Base-by-base conservation (phyloP, 2,888 invertebrate species). In the Helleia helle region DNA sequence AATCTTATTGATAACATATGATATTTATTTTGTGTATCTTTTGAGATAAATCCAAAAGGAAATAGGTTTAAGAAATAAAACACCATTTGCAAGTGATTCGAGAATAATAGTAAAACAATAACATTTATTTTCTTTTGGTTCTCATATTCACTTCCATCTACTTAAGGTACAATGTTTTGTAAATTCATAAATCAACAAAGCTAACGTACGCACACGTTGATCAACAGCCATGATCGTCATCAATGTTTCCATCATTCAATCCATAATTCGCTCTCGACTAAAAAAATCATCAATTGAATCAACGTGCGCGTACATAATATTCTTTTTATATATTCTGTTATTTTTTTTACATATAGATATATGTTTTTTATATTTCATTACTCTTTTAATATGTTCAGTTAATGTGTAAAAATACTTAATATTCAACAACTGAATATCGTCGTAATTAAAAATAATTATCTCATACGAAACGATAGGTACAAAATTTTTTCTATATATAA, bases 51-150 rank as follows among this genome's bases (percentile, higher is more conserved):
- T 17, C 7, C 27, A 3, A 27, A 29, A 29, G 7, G 6, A 3
- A 12, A 14, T 11, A 29, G 26, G 38, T 9, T 22, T 36, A 11
- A 43, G 36, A 70, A 80, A 83, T 83, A 58, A 83, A 83, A 84
- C 79, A 66, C 71, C 53, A 55, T 54, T 77, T 81, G 83, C 79
- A 83, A 84, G 83, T 84, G 83, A 83, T 75, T 76, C 77, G 72
- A 83, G 81, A 81, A 76, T 83, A 74, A 75, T 79, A 76, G 80
- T 77, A 69, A 77, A 83, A 81, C 77, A 75, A 81, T 77, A 81
- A 81, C 80, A 74, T 83, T 77, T 81, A 80, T 76, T 79, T 55
- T 62, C 80, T 83, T 80, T 84, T 79, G 81, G 79, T 83, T 81
- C 79, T 74, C 72, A 75, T 71, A 75, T 66, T 66, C 70, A 68